Evolutionary conservation across 2,113 vertebrate species (phyloP).

Genomic region (Rhea americana): DNA sequence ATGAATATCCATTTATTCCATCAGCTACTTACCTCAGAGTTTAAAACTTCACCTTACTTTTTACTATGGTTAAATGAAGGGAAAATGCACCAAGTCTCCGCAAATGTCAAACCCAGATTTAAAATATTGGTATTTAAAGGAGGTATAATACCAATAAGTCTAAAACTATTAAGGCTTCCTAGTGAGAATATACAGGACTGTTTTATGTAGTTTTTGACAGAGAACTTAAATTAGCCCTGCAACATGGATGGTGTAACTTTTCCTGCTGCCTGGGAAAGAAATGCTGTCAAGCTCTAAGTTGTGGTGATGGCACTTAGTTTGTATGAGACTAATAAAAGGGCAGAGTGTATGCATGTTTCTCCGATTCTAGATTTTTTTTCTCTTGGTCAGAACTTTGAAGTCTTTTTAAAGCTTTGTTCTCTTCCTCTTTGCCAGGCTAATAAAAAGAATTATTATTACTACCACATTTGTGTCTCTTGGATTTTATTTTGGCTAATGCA

Average conservation of each 20-base stretch:
- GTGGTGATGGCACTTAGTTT: slow-evolving; percentile 75
- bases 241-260: slow-evolving; percentile 70
- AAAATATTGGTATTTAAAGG: slow-evolving; percentile 84
- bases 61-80: slow-evolving; percentile 59
- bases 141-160: slow-evolving; percentile 80
- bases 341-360: slow-evolving; percentile 73
- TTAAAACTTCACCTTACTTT: slow-evolving; percentile 70
- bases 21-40: slow-evolving; percentile 59
- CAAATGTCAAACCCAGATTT: slow-evolving; percentile 75
- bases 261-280: slow-evolving; percentile 65
- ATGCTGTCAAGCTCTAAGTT: slow-evolving; percentile 62
- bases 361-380: slow-evolving; percentile 65
- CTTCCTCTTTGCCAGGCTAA: slow-evolving; percentile 81
- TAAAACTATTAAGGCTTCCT: slow-evolving; percentile 78
- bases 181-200: slow-evolving; percentile 77
- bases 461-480: slow-evolving; percentile 85
- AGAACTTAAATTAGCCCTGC: slow-evolving; percentile 78
- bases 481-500: slow-evolving; percentile 81
- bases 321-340: slow-evolving; percentile 76
- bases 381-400: slow-evolving; percentile 79
- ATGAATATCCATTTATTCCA: slow-evolving; percentile 66
- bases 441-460: slow-evolving; percentile 87
- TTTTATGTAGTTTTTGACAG: slow-evolving; percentile 77
- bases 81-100: slow-evolving; percentile 61
- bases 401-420: slow-evolving; percentile 86